Conservation (phyloP, 1,140 invertebrate genomes). For the Nixonia krombeini region DNA sequence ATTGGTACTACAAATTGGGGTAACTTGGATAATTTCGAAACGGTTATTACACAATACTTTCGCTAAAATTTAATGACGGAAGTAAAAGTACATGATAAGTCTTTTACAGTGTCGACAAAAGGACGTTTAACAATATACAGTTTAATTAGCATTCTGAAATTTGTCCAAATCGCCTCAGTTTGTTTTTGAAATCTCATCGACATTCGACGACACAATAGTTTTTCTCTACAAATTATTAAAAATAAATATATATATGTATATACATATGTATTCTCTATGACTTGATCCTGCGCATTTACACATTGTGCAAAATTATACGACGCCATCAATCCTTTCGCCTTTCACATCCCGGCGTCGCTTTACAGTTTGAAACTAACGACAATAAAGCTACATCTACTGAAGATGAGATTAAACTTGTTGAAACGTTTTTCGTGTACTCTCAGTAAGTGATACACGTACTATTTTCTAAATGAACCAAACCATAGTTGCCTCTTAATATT, state of each 20-base stretch:
- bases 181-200: constrained; percentile 33
- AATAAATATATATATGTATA: constrained; percentile 53
- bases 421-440: constrained; percentile 10
- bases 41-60: too few species aligned
- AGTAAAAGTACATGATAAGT: too few species aligned
- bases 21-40: too few species aligned
- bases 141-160: too few species aligned
- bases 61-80: too few species aligned
- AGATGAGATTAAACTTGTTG: constrained; percentile 17
- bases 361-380: constrained; percentile 28
- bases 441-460: constrained; percentile 1
- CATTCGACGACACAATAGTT: constrained; percentile 31
- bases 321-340: constrained; percentile 29
- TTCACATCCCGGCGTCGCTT: constrained; percentile 9
- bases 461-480: constrained; percentile 17
- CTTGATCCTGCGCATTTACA: constrained; percentile 51
- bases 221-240: constrained; percentile 46
- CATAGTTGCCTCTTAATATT: not conserved
- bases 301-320: constrained; percentile 57
- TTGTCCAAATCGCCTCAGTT: too few species aligned
- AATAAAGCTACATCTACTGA: constrained; percentile 24
- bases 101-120: too few species aligned
- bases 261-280: constrained; percentile 46
- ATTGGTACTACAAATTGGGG: constrained; percentile 24
- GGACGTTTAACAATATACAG: too few species aligned